Evolutionary conservation across 2,113 vertebrate species (phyloP).

Genomic region (Lophotis ruficrista): DNA sequence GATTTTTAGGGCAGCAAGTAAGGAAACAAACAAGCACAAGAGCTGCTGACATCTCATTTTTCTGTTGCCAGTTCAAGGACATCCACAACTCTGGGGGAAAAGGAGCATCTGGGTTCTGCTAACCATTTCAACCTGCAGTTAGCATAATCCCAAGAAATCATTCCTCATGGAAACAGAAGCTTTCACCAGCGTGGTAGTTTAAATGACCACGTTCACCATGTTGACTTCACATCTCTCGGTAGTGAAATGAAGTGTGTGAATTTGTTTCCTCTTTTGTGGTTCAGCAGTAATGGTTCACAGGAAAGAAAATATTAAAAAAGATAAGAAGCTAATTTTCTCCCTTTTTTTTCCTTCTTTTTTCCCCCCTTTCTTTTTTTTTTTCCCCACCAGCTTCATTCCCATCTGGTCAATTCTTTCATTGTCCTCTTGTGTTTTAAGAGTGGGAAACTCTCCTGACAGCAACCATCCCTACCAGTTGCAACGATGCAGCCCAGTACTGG

Average conservation of each 20-base stretch:
- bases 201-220: background rate
- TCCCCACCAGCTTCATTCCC: background rate
- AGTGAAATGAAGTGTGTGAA: background rate
- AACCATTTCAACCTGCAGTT: background rate
- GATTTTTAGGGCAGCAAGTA: background rate
- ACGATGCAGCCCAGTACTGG: background rate
- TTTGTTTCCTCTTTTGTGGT: background rate
- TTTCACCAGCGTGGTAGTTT: background rate
- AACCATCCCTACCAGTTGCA: background rate
- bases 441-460: background rate
- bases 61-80: background rate
- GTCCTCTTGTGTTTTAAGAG: background rate
- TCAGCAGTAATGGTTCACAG: background rate
- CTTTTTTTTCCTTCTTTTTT: fast-evolving
- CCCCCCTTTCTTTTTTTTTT: too few relatives aligned
- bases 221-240: background rate
- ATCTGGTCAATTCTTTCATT: background rate
- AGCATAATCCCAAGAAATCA: background rate
- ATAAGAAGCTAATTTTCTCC: background rate
- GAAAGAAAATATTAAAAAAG: background rate
- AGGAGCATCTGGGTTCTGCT: background rate
- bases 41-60: background rate
- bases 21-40: background rate
- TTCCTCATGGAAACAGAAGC: background rate
- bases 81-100: background rate